These are phyloP conservation scores for Turdus rufiventris DNA, from an alignment of 2,113 vertebrate species.

Conservation along the genomic window DNA sequence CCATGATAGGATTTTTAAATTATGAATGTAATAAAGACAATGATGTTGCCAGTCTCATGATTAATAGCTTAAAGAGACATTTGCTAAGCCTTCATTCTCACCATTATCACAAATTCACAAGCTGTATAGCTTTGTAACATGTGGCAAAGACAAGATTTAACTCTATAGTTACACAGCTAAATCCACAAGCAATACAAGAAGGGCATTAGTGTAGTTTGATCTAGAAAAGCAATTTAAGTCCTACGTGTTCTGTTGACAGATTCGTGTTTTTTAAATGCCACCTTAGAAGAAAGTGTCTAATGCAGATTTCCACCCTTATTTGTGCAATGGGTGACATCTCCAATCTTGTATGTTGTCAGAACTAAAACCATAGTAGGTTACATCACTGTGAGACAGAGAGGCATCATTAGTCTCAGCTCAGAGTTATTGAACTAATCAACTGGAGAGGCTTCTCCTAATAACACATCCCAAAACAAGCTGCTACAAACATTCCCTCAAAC, in stretches of 20 bases:
- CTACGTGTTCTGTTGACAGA: constrained; percentile 30
- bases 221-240: constrained; percentile 11
- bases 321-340: not conserved
- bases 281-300: not conserved
- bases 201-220: not conserved
- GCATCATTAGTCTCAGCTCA: not conserved
- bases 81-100: constrained; percentile 29
- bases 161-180: constrained; percentile 4
- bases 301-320: not conserved
- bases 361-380: constrained; percentile 16
- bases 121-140: constrained; percentile 13
- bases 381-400: not conserved
- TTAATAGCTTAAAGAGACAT: constrained; percentile 55
- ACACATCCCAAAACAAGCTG: not conserved
- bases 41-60: constrained; percentile 54
- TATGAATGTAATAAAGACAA: constrained; percentile 68
- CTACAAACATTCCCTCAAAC: constrained; percentile 18
- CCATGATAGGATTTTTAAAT: constrained; percentile 60
- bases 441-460: constrained; percentile 18
- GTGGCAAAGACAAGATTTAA: constrained; percentile 36
- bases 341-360: constrained; percentile 7
- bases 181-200: not conserved
- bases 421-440: constrained; percentile 23
- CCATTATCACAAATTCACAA: constrained; percentile 51
- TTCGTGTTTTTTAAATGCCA: constrained; percentile 32